Evolutionary conservation across 1,140 invertebrate genomes (phyloP), one percentile per base, ranked within the genome.

Genomic region (Lamellibrachia luymesi): DNA sequence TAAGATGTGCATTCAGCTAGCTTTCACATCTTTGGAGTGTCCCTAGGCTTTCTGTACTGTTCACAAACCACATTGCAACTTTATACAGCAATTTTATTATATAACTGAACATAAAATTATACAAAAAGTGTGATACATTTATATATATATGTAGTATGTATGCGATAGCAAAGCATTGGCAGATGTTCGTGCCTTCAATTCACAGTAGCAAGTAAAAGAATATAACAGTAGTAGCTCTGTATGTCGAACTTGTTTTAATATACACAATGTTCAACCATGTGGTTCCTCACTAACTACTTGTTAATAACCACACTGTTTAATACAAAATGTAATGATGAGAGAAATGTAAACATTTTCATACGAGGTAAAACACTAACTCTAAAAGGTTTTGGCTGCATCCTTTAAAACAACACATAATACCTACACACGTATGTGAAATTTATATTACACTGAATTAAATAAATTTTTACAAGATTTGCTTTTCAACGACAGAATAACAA

Each of bases 351-450:
- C 64, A 22, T 80, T 80, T 80, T 80, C 64, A 80, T 22, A 80
- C 13, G 64, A 80, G 64, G 64, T 80, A 80, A 80, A 80, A 80
- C 17, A 80, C 64, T 80, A 80, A 80, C 17, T 80, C 64, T 80
- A 80, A 80, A 56, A 80, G 64, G 64, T 80, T 80, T 80, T 80
- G 64, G 64, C 64, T 80, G 64, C 64, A 80, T 80, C 64, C 64
- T 80, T 80, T 80, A 80, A 80, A 80, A 80, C 64, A 80, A 80
- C 64, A 80, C 64, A 22, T 80, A 80, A 80, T 80, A 80, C 13
- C 25, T 10, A 80, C 64, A 38, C 25, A 80, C 4, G 25, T 17
- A 17, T 1, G 52, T 56, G 52, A 56, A 80, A 80, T 17, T 80
- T 10, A 6, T 22, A 22, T 10, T 80, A 80, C 64, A 80, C 17